Conservation (phyloP, 1,140 invertebrate species). For the Trissolcus basalis region DNA sequence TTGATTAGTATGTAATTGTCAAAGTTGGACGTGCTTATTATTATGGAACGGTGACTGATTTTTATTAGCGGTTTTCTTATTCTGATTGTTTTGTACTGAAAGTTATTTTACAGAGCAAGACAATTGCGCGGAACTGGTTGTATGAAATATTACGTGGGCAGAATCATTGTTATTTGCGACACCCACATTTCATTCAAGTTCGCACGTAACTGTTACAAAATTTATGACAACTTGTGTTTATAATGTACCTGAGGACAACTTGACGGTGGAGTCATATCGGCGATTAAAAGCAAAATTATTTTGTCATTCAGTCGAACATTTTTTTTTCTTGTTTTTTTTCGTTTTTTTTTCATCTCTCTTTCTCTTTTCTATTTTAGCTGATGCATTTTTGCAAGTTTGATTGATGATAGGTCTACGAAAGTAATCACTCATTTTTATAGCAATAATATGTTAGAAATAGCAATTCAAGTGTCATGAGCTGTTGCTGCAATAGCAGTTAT, state of each 20-base stretch:
- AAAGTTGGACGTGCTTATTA: no score
- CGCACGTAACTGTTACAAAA: conserved; percentile 23
- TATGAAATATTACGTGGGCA: conserved; percentile 22
- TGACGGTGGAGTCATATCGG: conserved; percentile 11
- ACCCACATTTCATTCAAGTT: conserved; percentile 18
- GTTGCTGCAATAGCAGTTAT: conserved; percentile 14
- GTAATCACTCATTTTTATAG: neutral
- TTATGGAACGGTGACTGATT: no score
- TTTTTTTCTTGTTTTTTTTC: neutral
- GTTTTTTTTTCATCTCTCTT: no score
- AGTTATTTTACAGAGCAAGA: conserved; percentile 7
- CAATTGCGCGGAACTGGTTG: neutral
- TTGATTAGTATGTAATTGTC: no score
- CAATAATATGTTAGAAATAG: neutral
- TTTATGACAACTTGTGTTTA: conserved; percentile 18
- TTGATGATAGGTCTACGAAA: neutral
- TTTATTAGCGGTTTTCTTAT: no score
- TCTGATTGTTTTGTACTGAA: no score
- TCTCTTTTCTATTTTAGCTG: neutral
- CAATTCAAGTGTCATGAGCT: neutral
- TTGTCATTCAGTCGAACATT: conserved; percentile 1
- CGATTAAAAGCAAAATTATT: conserved; percentile 11
- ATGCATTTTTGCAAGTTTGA: neutral
- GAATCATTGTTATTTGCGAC: conserved; percentile 20
- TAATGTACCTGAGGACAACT: conserved; percentile 10